Conservation (phyloP, 2,888 invertebrate genomes). For the Zygogramma bicolorata region DNA sequence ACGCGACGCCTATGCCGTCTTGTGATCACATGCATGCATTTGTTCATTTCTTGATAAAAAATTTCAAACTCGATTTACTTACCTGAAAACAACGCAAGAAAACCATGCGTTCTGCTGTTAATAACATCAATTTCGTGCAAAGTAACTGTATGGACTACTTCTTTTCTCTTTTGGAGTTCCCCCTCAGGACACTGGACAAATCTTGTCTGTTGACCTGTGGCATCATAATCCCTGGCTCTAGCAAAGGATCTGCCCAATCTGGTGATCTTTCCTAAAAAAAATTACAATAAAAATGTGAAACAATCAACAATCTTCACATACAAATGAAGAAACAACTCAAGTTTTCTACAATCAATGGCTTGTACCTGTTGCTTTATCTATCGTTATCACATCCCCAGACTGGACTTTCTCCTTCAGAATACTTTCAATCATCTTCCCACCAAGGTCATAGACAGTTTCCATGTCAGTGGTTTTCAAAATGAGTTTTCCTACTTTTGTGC, state of each 20-base stretch:
- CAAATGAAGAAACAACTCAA: too few species aligned
- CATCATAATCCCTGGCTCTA: slow-evolving; percentile 96
- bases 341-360: too few species aligned
- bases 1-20: too few species aligned
- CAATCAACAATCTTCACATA: too few species aligned
- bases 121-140: slow-evolving; percentile 99
- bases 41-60: too few species aligned
- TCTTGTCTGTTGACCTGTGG: slow-evolving; percentile 84
- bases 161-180: slow-evolving; percentile 97
- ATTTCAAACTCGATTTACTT: slow-evolving; percentile 9
- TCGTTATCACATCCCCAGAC: slow-evolving; percentile 96
- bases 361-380: slow-evolving; percentile 98
- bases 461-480: slow-evolving; percentile 99
- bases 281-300: neutral
- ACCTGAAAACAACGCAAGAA: slow-evolving; percentile 95
- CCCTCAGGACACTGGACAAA: slow-evolving; percentile 99
- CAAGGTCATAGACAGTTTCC: slow-evolving; percentile 99
- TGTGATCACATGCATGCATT: too few species aligned
- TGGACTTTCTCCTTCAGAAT: slow-evolving; percentile 96
- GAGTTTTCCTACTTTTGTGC: slow-evolving; percentile 90
- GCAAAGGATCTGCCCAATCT: slow-evolving; percentile 94
- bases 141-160: slow-evolving; percentile 97
- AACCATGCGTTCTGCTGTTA: slow-evolving; percentile 97
- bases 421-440: slow-evolving; percentile 97
- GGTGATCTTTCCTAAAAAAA: slow-evolving; percentile 61